These are phyloP conservation scores for Diorhabda carinulata DNA, from an alignment of 1,140 invertebrate species.

Conservation along the genomic window DNA sequence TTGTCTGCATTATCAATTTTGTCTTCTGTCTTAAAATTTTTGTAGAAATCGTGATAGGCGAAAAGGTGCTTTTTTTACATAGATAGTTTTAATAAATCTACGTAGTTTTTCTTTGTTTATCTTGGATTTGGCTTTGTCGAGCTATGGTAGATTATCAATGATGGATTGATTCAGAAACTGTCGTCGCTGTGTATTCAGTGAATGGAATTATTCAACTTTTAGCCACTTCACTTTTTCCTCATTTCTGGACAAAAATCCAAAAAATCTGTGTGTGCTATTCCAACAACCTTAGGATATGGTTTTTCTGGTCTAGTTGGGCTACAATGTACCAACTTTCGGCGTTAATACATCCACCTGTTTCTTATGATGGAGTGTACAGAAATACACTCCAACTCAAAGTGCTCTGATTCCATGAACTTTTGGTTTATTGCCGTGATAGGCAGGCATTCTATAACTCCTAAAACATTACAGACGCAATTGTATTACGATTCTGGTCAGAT, in stretches of 20 bases:
- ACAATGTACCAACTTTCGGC: too few relatives aligned
- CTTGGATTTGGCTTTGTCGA: not conserved
- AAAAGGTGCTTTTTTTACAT: not conserved
- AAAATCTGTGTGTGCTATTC: not conserved
- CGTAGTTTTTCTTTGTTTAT: not conserved
- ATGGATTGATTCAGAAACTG: not conserved
- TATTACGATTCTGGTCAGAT: not conserved
- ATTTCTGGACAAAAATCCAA: not conserved
- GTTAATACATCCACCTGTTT: too few relatives aligned
- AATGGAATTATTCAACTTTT: not conserved
- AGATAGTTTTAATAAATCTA: not conserved
- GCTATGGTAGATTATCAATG: not conserved
- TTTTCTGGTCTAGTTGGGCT: not conserved
- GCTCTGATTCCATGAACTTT: not conserved
- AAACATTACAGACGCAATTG: not conserved
- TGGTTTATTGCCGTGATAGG: not conserved
- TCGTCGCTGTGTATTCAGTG: not conserved
- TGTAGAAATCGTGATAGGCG: not conserved
- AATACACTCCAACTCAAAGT: not conserved
- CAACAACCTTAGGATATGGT: not conserved
- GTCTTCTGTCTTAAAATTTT: not conserved
- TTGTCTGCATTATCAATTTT: not conserved
- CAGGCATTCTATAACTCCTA: not conserved
- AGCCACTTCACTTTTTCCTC: not conserved
- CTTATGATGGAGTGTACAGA: not conserved